Evolutionary conservation across 2,797 vertebrate genomes (phyloP).

Genomic region (Huso huso): DNA sequence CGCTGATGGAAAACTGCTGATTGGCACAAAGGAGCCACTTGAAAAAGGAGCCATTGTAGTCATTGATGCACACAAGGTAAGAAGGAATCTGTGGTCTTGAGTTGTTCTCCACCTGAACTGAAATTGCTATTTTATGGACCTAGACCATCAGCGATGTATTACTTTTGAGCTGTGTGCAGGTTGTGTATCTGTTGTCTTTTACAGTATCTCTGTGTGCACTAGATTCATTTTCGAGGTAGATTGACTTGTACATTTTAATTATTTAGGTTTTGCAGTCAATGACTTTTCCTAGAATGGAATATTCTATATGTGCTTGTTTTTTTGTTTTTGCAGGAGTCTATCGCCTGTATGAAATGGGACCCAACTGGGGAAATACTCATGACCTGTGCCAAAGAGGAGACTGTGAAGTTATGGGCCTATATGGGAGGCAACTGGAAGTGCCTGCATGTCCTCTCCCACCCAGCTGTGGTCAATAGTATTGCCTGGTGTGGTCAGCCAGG

Average conservation of each 20-base stretch:
- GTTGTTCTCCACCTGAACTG: no score
- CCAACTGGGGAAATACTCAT: slow-evolving; percentile 77
- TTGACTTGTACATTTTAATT: no score
- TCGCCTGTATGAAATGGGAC: slow-evolving; percentile 84
- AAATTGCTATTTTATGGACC: no score
- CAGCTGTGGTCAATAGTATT: slow-evolving; percentile 75
- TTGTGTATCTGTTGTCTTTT: no score
- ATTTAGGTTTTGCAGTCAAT: no score
- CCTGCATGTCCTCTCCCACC: slow-evolving; percentile 73
- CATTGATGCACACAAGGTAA: slow-evolving; percentile 90
- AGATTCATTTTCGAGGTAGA: no score
- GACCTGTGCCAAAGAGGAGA: slow-evolving; percentile 92
- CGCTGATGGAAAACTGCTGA: slow-evolving; percentile 84
- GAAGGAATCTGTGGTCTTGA: neutral
- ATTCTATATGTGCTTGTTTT: neutral
- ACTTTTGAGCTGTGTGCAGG: no score
- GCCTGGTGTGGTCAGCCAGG: slow-evolving; percentile 79
- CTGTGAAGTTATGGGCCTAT: slow-evolving; percentile 79
- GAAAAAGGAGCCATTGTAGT: slow-evolving; percentile 83
- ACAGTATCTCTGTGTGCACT: no score
- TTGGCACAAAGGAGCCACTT: slow-evolving; percentile 76
- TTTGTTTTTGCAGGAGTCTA: slow-evolving; percentile 63
- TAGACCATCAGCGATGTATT: no score
- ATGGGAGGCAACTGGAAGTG: slow-evolving; percentile 68
- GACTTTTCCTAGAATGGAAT: no score